These are phyloP conservation scores for Galagoides demidoff DNA, from an alignment of 2,797 vertebrate genomes.

Conservation along the genomic window DNA sequence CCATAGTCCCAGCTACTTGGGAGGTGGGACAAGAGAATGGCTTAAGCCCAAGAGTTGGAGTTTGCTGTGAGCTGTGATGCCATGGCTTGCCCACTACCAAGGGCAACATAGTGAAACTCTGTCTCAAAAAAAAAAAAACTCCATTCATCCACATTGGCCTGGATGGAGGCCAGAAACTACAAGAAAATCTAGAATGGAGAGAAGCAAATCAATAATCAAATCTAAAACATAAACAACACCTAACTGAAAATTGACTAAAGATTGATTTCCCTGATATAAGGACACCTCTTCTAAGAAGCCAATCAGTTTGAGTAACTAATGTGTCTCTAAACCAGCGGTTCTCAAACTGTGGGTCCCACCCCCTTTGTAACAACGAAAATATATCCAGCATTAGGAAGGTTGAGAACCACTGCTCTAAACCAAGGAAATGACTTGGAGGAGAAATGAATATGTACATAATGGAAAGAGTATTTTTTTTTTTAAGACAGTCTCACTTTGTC, in stretches of 20 bases:
- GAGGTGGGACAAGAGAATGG: no score
- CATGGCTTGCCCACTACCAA: rapidly evolving
- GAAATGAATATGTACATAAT: background rate
- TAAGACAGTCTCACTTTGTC: background rate
- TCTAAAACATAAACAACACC: background rate
- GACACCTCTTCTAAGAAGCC: background rate
- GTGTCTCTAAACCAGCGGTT: background rate
- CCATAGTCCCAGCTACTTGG: no score
- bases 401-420: background rate
- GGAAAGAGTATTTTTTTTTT: background rate
- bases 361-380: no score
- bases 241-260: background rate
- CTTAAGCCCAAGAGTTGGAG: no score
- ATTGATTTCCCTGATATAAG: background rate
- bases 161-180: background rate
- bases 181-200: constrained; percentile 45
- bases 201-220: background rate
- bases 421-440: background rate
- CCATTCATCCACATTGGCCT: background rate
- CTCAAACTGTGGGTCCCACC: no score
- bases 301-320: background rate
- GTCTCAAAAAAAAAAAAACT: background rate
- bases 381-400: no score
- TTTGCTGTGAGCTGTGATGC: no score
- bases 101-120: no score